phyloP scores from a whole-genome alignment of 2,888 invertebrate genomes.

The Ligdia adustata region DNA sequence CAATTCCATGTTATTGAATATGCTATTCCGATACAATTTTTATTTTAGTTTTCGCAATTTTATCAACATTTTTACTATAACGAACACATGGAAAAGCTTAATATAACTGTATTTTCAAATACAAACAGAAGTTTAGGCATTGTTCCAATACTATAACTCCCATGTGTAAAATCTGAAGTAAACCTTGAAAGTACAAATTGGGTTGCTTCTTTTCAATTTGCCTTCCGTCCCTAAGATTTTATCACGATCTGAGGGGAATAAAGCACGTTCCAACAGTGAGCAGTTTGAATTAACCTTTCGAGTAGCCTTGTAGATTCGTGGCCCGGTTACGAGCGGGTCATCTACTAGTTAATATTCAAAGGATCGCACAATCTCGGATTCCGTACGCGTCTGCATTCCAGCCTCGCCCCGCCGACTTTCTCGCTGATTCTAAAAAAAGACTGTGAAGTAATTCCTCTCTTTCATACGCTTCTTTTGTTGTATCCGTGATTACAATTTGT shows the following conservation, averaged over 20 bases:
- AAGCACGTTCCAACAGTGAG: conserved; percentile 55
- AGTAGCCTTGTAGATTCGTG: conserved; percentile 64
- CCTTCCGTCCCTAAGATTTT: conserved; percentile 42
- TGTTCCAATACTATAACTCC: background rate
- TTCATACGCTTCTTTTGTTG: conserved; percentile 50
- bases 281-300: conserved; percentile 69
- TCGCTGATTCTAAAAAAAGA: conserved; percentile 44
- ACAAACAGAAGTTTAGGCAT: too few relatives aligned
- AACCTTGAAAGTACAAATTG: conserved; percentile 33
- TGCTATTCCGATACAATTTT: background rate
- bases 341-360: conserved; percentile 81
- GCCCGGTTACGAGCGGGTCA: conserved; percentile 71
- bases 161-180: conserved; percentile 27
- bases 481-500: conserved; percentile 32
- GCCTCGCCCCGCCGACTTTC: conserved; percentile 35
- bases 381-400: conserved; percentile 66
- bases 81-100: too few relatives aligned
- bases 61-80: too few relatives aligned
- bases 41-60: background rate
- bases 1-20: conserved; percentile 4
- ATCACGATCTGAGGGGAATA: conserved; percentile 43
- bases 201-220: conserved; percentile 45
- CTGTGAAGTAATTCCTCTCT: conserved; percentile 53
- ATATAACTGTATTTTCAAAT: too few relatives aligned
- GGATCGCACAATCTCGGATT: conserved; percentile 75